phyloP scores from a whole-genome alignment of 2,797 vertebrate species.

The Poeciliopsis gracilis region DNA sequence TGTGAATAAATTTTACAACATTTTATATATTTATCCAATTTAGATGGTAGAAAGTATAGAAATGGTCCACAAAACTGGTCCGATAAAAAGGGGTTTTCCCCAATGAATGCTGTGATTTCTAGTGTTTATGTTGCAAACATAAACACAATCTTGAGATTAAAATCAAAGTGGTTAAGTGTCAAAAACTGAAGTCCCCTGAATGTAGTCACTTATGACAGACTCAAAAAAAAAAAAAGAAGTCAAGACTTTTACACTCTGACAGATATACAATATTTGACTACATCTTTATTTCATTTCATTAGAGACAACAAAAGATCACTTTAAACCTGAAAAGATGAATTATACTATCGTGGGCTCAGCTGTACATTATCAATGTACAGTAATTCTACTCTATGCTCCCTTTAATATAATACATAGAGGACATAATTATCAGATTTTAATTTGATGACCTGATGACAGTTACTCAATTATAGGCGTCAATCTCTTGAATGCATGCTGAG shows the following conservation, averaged over 20 bases:
- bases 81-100: constrained; percentile 14
- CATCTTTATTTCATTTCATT: not conserved
- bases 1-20: constrained; percentile 43
- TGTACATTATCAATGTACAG: not conserved
- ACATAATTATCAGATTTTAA: not conserved
- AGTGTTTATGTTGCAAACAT: not conserved
- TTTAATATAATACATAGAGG: not conserved
- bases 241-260: not conserved
- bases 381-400: not conserved
- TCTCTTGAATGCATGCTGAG: not conserved
- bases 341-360: not conserved
- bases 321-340: not conserved
- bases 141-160: not conserved
- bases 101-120: not conserved
- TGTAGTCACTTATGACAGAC: not conserved
- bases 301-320: not conserved
- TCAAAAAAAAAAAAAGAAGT: not conserved
- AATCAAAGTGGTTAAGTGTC: not conserved
- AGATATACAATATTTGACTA: not conserved
- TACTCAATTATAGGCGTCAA: no score
- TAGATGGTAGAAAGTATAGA: constrained; percentile 34
- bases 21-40: constrained; percentile 25
- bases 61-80: constrained; percentile 9
- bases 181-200: not conserved
- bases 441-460: not conserved